Percentiles rank a stretch among this genome's conserved stretches.
Evolutionary conservation across 1,140 invertebrate genomes (phyloP).

Genomic region (Polyergus mexicanus): DNA sequence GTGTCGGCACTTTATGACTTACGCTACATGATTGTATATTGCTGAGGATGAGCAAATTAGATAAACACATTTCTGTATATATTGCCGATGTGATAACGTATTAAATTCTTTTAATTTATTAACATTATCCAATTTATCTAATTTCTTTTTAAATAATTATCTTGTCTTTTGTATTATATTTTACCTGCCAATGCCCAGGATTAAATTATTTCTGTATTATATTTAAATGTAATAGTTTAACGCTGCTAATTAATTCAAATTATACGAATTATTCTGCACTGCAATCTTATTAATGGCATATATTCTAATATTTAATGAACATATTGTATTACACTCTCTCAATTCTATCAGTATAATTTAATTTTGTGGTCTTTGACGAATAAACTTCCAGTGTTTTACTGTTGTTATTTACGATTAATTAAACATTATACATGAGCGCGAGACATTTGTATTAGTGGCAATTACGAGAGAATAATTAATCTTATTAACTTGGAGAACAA

Average conservation of each 20-base stretch:
- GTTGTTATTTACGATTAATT: slow-evolving; percentile 21
- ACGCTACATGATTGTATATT: neutral
- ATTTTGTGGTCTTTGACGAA: neutral
- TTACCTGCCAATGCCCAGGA: neutral
- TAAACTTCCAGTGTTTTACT: neutral
- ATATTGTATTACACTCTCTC: neutral
- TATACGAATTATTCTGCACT: neutral
- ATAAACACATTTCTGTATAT: neutral
- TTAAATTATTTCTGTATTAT: neutral
- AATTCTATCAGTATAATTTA: slow-evolving; percentile 4
- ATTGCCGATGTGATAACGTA: neutral
- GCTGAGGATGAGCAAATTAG: neutral
- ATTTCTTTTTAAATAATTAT: neutral
- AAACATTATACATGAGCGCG: neutral
- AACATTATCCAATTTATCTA: too few relatives aligned
- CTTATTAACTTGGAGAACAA: slow-evolving; percentile 58
- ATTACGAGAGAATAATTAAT: slow-evolving; percentile 55
- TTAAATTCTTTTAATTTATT: slow-evolving; percentile 3
- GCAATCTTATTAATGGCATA: slow-evolving; percentile 1
- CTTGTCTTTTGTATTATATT: neutral
- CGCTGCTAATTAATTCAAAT: neutral
- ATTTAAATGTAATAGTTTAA: slow-evolving; percentile 6
- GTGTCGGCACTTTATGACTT: neutral
- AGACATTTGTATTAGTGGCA: neutral
- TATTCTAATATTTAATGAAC: slow-evolving; percentile 2